Conservation (phyloP, 2,797 vertebrate species). For the Falco novaeseelandiae region DNA sequence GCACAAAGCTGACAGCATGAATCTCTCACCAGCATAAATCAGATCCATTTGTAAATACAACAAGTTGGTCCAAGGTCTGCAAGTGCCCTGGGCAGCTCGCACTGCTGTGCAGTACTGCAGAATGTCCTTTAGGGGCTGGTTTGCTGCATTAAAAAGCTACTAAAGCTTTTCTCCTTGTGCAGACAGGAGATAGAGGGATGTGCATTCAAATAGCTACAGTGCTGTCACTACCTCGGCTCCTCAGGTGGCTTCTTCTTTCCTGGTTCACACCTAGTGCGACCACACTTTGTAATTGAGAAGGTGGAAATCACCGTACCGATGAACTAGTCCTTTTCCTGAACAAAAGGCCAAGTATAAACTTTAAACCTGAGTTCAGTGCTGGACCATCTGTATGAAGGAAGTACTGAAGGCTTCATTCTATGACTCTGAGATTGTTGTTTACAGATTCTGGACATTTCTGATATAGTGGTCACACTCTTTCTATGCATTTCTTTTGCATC, state of each 20-base stretch:
- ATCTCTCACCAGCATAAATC: neutral
- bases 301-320: neutral
- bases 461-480: neutral
- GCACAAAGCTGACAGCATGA: neutral
- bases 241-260: neutral
- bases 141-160: neutral
- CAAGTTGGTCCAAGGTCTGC: neutral
- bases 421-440: accelerated
- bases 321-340: neutral
- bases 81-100: neutral
- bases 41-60: neutral
- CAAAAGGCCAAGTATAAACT: neutral
- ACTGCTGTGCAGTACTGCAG: neutral
- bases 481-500: neutral
- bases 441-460: neutral
- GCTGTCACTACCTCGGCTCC: neutral
- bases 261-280: neutral
- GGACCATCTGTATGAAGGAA: neutral
- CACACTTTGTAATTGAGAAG: neutral
- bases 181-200: neutral
- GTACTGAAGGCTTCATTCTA: neutral
- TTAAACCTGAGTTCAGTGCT: neutral
- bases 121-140: neutral
- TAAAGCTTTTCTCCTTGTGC: neutral
- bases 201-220: neutral